Evolutionary conservation across 1,140 invertebrate species (phyloP).

Genomic region (Bombus fervidus): DNA sequence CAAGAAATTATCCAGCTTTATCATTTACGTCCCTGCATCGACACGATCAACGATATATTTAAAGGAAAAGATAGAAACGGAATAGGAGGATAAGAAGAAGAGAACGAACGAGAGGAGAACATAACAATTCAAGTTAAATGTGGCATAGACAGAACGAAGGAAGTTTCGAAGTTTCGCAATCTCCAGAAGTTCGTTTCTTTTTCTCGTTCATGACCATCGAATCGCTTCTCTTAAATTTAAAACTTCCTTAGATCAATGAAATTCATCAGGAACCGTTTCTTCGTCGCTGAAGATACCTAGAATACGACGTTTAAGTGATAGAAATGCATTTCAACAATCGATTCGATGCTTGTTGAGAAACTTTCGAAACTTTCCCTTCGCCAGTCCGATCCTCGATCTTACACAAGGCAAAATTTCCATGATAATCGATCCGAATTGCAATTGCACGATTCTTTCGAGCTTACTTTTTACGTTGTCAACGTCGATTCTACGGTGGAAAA

Average conservation of each 20-base stretch:
- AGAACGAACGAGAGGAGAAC: not conserved
- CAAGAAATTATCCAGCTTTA: not conserved
- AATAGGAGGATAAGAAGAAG: not conserved
- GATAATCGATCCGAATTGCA: not conserved
- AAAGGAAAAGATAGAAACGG: not conserved
- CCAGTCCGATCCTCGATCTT: not conserved
- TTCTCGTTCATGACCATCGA: not conserved
- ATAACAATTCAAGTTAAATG: not conserved
- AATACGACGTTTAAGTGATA: not conserved
- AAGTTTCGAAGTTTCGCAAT: conserved; percentile 5
- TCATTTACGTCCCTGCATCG: not conserved
- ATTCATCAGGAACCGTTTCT: not conserved
- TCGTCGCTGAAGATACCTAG: not conserved
- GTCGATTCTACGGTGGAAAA: no score
- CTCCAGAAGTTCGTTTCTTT: not conserved
- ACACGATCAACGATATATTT: not conserved
- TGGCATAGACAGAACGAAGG: not conserved
- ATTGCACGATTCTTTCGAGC: no score
- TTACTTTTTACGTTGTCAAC: no score
- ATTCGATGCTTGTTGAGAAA: not conserved
- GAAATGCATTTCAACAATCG: not conserved
- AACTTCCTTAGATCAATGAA: no score
- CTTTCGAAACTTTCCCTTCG: conserved; percentile 15
- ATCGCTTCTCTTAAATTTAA: not conserved
- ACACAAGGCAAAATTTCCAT: not conserved